A percentile compares a stretch with the other conserved stretches of the same genome.
These are phyloP conservation scores for Leptinotarsa texana DNA, from an alignment of 1,140 invertebrate genomes.

Conservation along the genomic window DNA sequence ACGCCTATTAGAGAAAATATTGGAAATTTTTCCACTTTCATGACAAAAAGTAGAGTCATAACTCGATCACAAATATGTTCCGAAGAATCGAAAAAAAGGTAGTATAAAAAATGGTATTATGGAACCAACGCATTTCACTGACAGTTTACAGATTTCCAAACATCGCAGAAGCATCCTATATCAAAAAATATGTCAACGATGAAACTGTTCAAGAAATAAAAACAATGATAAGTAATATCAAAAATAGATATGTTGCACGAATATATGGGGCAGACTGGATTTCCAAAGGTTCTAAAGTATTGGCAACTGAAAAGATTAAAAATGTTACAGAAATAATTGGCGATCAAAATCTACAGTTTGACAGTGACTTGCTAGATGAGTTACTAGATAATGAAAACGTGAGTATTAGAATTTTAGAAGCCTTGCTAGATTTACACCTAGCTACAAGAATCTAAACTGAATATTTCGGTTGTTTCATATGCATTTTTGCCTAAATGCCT, in stretches of 20 bases:
- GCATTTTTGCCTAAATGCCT: too few relatives aligned
- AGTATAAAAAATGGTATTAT: background rate
- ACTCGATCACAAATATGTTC: background rate
- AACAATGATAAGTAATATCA: constrained; percentile 36
- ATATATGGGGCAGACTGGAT: constrained; percentile 39
- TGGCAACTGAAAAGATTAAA: constrained; percentile 22
- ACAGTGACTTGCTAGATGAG: constrained; percentile 23
- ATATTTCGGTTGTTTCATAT: too few relatives aligned
- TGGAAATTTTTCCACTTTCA: background rate
- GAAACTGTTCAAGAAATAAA: constrained; percentile 26
- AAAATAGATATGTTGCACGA: constrained; percentile 23
- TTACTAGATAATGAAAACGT: constrained; percentile 20
- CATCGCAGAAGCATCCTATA: constrained; percentile 36
- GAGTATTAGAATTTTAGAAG: background rate
- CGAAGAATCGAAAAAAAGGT: background rate
- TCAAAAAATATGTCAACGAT: constrained; percentile 24
- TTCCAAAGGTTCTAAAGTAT: constrained; percentile 27
- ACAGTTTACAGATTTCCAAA: constrained; percentile 32
- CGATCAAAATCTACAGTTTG: constrained; percentile 19
- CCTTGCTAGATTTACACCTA: too few relatives aligned
- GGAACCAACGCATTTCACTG: background rate
- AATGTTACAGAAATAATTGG: constrained; percentile 29
- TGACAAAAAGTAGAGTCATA: background rate
- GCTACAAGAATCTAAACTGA: too few relatives aligned
- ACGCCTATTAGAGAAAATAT: constrained; percentile 1